Evolutionary conservation across 2,888 invertebrate genomes (phyloP), one percentile per base, ranked within the genome.

Genomic region (Ditula angustiorana): DNA sequence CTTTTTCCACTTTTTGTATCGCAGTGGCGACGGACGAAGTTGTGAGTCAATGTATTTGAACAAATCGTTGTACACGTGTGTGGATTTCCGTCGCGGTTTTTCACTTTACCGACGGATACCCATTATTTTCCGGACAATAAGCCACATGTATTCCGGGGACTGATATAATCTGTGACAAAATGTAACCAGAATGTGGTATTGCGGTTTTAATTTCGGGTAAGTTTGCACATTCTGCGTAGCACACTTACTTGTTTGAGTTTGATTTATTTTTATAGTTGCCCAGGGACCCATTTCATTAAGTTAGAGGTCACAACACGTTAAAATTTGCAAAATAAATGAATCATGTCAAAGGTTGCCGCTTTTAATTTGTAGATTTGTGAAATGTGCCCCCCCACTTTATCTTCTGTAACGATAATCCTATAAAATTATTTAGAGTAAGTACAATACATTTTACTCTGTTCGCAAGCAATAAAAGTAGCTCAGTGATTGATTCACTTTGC

Each of bases 51-150:
- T 28, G 50, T 30, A 28, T 50, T 11, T 16, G 30, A 52, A 61
- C 46, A 35, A 55, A 55, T 47, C 19, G 53, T n/a, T 44, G 41
- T 46, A 16, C 13, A 28, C 23, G 44, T 52, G 46, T 46, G 30
- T 26, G 35, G 33, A 21, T 28, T 61, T 56, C 61, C 61, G 61
- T 4, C 52, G 47, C 61, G 55, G 61, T 50, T 57, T 62, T 50
- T 63, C 62, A 50, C 41, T 63, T 57, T 49, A 19, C 30, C 62
- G 57, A 50, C 57, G 50, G 62, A 37, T 50, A 16, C 19, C 62
- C 62, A 62, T 62, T 61, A 61, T 61, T 62, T 57, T 62, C 49
- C 56, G 62, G 62, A 57, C 57, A 63, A 50, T 63, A 63, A 50
- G 57, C 62, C 50, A 19, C 62, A 49, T 49, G 57, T 28, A 56